Evolutionary conservation across 1,140 invertebrate genomes (phyloP).

Genomic region (Aphidius gifuensis): DNA sequence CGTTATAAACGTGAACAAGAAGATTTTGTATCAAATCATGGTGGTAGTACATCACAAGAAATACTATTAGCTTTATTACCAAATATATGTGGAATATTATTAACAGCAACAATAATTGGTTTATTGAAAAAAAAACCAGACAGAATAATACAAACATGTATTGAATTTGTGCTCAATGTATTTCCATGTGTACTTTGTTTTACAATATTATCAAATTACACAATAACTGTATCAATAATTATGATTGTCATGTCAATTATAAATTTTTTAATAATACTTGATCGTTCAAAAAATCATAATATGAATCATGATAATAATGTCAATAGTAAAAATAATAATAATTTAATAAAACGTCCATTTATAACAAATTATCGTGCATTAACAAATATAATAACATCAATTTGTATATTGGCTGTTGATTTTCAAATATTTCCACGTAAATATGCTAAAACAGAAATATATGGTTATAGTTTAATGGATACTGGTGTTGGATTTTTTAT

Average conservation of each 20-base stretch:
- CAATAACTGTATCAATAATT: constrained; percentile 30
- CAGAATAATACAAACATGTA: constrained; percentile 31
- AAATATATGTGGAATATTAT: constrained; percentile 43
- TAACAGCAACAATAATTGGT: constrained; percentile 36
- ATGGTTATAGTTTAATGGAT: constrained; percentile 92
- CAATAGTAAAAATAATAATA: constrained; percentile 24
- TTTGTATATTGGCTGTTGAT: constrained; percentile 91
- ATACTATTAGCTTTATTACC: constrained; percentile 53
- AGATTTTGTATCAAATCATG: constrained; percentile 45
- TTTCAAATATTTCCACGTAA: constrained; percentile 80
- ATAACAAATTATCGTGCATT: constrained; percentile 68
- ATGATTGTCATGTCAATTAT: constrained; percentile 31
- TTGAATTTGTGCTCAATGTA: constrained; percentile 57
- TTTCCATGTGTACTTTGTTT: constrained; percentile 55
- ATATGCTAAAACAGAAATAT: constrained; percentile 83
- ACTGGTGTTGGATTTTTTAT: constrained; percentile 88
- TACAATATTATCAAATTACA: constrained; percentile 48
- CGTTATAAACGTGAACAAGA: constrained; percentile 41
- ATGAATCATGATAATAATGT: background rate
- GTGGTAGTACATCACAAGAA: constrained; percentile 42
- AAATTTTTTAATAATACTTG: constrained; percentile 26
- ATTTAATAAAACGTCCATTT: constrained; percentile 44
- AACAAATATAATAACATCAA: constrained; percentile 71
- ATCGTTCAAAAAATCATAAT: background rate
- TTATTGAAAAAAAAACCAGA: constrained; percentile 27